Evolutionary conservation across 2,113 vertebrate species (phyloP), one percentile per base, ranked within the genome.

Genomic region (Microtus ochrogaster): DNA sequence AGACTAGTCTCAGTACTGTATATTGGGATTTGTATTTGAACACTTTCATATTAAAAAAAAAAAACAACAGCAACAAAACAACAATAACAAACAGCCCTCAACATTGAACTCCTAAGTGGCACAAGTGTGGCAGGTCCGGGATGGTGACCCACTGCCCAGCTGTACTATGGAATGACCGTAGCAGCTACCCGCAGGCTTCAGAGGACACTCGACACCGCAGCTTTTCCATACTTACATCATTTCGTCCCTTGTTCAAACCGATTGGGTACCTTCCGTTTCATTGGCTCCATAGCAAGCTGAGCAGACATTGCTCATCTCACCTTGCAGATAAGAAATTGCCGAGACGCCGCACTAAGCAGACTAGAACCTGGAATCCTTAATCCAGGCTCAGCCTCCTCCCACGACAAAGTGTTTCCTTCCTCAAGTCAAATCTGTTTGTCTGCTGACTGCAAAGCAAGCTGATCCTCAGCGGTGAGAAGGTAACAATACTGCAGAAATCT

Each of bases 291-390:
- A 41, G 30, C 26, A 5, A 33, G 44, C 6, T 4, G 58, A 78
- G 41, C 44, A 61, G 83, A 41, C 11, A 3, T 24, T 22, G 7
- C 24, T 41, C 83, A 49, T 47, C 10, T 24, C 13, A 33, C 22
- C 44, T 63, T n/a, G 14, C 14, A 12, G 26, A 92, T 0, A 12
- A 90, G 49, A 39, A 70, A 30, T 68, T 10, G 12, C 41, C 3
- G 36, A 76, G 2, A 19, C 10, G 5, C 0, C 14, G 70, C 4
- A 49, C 16, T 0, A 70, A 36, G 33, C 7, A 41, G 7, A 7
- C 21, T 10, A 68, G 70, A 90, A n/a, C 61, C 86, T 41, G 47
- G 28, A 68, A 21, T 76, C 65, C 58, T 41, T 66, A 72, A 47
- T 78, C 44, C 52, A 30, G 49, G 30, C 39, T 58, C 77, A 66